Evolutionary conservation across 2,113 vertebrate species (phyloP), one percentile per base, ranked within the genome.

Genomic region (Aldabrachelys gigantea): DNA sequence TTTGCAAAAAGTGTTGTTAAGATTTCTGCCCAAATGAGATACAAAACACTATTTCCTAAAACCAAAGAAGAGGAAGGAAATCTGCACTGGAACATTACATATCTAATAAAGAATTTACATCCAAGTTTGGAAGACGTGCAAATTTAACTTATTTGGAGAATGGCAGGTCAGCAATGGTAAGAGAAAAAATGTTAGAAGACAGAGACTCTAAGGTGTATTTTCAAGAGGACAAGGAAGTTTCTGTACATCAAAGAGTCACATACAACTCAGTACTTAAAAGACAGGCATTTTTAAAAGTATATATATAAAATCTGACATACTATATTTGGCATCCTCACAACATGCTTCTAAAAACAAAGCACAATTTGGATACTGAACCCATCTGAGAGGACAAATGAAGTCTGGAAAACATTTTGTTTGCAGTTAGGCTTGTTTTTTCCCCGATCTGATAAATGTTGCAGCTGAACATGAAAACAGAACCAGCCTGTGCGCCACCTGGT

Each of bases 51-150:
- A 56, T 88, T 80, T 41, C 13, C 54, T 62, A 27, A 83, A 95
- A 93, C 97, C 95, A 96, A 95, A 94, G 93, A 95, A 96, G 96
- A 94, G 88, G 95, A 96, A 95, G 80, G 82, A 94, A 95, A 93
- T 93, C 83, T 95, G 89, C 54, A 41, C 76, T 94, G 84, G 54
- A 87, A 91, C 38, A 83, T 75, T 91, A 84, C 92, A 96, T 88
- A 96, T 89, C 54, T 86, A 88, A 21, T 19, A 89, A 89, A 65
- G 89, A 69, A 3, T 95, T 59, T 1, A 5, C 0, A 0, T 93
- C 89, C 94, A 92, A 0, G 22, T 52, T 96, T 89, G 89, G 93
- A 79, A 38, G 50, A 59, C 93, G 6, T 0, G 0, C n/a, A 47
- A 21, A 90, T 65, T 50, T 82, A 65, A 31, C 0, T 0, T 88